phyloP scores from a whole-genome alignment of 2,888 invertebrate genomes.

The Oconnorella tubifera region DNA sequence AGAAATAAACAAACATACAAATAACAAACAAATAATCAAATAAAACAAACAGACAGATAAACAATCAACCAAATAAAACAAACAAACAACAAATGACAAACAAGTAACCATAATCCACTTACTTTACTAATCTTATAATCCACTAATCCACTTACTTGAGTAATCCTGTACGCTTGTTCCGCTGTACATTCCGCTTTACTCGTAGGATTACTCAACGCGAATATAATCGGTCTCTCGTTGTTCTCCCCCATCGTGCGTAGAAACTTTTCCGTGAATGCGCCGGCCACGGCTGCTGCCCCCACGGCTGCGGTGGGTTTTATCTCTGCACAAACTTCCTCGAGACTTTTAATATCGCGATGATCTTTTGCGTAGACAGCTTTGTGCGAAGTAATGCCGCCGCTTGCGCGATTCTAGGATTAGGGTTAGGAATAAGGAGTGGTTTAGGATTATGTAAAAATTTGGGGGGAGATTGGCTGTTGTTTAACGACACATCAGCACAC shows the following conservation, averaged over 20 bases:
- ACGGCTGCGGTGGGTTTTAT: constrained; percentile 87
- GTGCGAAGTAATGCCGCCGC: constrained; percentile 68
- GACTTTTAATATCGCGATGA: constrained; percentile 64
- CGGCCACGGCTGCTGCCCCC: constrained; percentile 91
- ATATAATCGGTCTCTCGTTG: constrained; percentile 85
- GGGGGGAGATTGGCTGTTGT: no score
- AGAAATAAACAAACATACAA: no score
- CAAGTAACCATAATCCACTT: no score
- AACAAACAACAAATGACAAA: no score
- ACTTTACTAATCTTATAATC: no score
- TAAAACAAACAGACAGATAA: no score
- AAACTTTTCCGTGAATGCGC: constrained; percentile 80
- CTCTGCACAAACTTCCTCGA: constrained; percentile 72
- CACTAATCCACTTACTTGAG: constrained; percentile 28
- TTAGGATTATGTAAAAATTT: no score
- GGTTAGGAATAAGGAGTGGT: no score
- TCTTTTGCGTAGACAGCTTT: constrained; percentile 73
- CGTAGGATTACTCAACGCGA: constrained; percentile 97
- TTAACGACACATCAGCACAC: no score
- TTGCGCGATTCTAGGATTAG: constrained; percentile 67
- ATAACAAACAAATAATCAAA: no score
- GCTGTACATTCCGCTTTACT: constrained; percentile 99
- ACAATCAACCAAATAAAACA: no score
- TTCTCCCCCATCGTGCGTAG: constrained; percentile 78
- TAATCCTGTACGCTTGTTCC: constrained; percentile 77